Evolutionary conservation across 2,888 invertebrate species (phyloP).

Genomic region (Apodemia mormo): DNA sequence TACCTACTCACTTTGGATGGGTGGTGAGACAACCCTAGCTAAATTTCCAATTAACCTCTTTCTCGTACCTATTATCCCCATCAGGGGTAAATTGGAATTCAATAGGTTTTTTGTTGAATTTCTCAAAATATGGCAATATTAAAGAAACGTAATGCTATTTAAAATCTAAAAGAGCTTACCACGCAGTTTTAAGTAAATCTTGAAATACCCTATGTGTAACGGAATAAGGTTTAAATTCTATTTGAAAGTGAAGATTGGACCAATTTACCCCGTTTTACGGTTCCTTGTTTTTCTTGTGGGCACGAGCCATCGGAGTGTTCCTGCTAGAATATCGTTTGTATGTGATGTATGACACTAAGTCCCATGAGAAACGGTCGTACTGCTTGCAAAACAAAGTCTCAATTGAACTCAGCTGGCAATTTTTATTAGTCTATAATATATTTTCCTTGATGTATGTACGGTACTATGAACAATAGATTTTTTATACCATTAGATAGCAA

Average conservation of each 20-base stretch:
- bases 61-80: constrained; percentile 25
- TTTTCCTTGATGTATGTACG: too few relatives aligned
- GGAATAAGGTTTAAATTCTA: neutral
- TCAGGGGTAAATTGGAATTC: constrained; percentile 27
- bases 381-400: too few relatives aligned
- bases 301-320: too few relatives aligned
- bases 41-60: constrained; percentile 28
- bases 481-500: too few relatives aligned
- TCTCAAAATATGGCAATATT: constrained; percentile 24
- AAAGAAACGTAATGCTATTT: neutral
- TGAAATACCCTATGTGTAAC: neutral
- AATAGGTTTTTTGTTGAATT: constrained; percentile 24
- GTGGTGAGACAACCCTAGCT: constrained; percentile 23
- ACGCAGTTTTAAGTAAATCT: constrained; percentile 14
- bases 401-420: too few relatives aligned
- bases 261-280: neutral
- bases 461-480: too few relatives aligned
- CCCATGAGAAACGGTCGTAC: too few relatives aligned
- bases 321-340: too few relatives aligned
- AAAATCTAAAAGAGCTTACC: constrained; percentile 22
- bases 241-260: constrained; percentile 12
- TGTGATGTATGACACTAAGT: too few relatives aligned
- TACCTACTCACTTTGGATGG: neutral
- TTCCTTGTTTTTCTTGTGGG: too few relatives aligned
- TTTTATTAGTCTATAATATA: too few relatives aligned